Evolutionary conservation across 2,888 invertebrate genomes (phyloP).

Genomic region (Neoaliturus tenellus): DNA sequence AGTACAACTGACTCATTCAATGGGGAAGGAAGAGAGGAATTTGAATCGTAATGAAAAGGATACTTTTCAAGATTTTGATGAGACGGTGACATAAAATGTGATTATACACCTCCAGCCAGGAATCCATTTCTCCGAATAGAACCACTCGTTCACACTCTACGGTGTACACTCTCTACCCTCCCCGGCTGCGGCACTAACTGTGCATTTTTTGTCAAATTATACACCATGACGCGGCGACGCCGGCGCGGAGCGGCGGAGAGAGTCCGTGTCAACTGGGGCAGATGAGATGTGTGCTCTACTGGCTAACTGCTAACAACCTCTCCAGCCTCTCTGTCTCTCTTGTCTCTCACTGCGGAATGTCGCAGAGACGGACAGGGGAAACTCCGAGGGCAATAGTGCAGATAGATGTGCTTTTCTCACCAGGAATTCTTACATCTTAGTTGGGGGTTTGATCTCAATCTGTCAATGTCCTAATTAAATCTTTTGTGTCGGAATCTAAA

Average conservation of each 20-base stretch:
- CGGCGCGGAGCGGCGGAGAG: background rate
- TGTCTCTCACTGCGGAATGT: background rate
- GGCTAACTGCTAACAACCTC: background rate
- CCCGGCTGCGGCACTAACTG: background rate
- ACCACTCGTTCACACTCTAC: background rate
- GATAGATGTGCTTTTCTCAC: too few relatives aligned
- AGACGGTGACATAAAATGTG: too few relatives aligned
- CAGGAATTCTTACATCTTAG: too few relatives aligned
- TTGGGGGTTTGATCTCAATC: too few relatives aligned
- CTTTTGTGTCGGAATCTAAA: too few relatives aligned
- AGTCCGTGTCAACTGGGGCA: constrained; percentile 9
- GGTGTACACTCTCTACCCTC: background rate
- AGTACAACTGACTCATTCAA: too few relatives aligned
- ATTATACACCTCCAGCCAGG: too few relatives aligned
- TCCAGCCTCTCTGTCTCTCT: background rate
- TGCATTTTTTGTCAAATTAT: constrained; percentile 38
- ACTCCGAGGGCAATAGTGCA: background rate
- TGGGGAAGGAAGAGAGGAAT: too few relatives aligned
- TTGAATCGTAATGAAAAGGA: too few relatives aligned
- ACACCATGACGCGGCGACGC: background rate
- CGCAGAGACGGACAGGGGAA: background rate
- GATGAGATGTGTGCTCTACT: background rate
- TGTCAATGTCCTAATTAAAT: too few relatives aligned
- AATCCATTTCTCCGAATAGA: too few relatives aligned
- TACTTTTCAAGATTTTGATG: too few relatives aligned